phyloP scores from a whole-genome alignment of 2,113 vertebrate species.

The Maccullochella peelii region DNA sequence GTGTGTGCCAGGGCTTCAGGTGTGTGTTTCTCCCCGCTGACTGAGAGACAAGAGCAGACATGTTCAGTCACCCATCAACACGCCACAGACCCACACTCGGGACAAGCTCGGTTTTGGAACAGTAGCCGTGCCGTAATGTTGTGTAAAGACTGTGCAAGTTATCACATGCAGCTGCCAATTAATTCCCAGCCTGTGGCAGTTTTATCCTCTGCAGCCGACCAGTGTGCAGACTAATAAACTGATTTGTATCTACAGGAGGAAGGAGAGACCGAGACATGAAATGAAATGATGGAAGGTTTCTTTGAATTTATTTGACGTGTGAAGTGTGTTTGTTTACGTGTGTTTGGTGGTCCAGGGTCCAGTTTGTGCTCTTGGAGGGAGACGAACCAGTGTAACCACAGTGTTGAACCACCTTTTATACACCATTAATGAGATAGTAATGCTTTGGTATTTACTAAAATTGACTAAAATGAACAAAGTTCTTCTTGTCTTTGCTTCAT shows the following conservation, averaged over 20 bases:
- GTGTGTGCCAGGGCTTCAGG: slow-evolving; percentile 57
- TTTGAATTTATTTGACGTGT: background rate
- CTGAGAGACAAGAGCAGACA: slow-evolving; percentile 81
- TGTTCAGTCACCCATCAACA: slow-evolving; percentile 67
- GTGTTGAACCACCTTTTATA: background rate
- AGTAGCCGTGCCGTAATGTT: slow-evolving; percentile 51
- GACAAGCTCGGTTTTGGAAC: slow-evolving; percentile 53
- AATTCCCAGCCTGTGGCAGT: slow-evolving; percentile 66
- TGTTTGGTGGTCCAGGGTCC: background rate
- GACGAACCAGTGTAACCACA: background rate
- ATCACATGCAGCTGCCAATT: slow-evolving; percentile 72
- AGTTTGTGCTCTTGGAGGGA: background rate
- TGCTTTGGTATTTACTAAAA: background rate
- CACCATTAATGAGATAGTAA: background rate
- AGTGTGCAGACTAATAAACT: slow-evolving; percentile 11
- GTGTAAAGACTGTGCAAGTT: slow-evolving; percentile 48
- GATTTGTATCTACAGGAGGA: slow-evolving; percentile 23
- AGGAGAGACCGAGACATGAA: background rate
- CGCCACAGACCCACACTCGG: slow-evolving; percentile 62
- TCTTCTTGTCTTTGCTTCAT: background rate
- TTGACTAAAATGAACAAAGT: background rate
- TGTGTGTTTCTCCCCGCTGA: slow-evolving; percentile 60
- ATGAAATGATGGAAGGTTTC: background rate
- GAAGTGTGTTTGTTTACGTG: background rate
- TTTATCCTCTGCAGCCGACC: slow-evolving; percentile 6